A percentile compares a stretch with the other conserved stretches of the same genome.
Evolutionary conservation across 2,113 vertebrate species (phyloP).

Genomic region (Notothenia coriiceps): DNA sequence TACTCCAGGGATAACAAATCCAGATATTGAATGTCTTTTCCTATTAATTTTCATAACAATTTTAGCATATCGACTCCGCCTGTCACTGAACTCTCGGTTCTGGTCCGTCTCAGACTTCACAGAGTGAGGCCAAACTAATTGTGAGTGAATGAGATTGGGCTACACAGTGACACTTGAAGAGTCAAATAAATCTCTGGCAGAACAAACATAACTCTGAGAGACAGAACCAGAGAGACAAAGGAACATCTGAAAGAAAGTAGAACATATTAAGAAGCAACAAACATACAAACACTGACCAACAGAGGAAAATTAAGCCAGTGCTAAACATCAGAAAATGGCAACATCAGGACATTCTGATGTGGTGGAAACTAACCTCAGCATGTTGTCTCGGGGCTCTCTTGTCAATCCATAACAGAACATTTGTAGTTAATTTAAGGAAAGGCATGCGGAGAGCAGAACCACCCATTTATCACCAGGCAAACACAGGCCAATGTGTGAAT

Average conservation of each 20-base stretch:
- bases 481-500: slow-evolving; percentile 23
- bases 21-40: slow-evolving; percentile 35
- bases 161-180: slow-evolving; percentile 33
- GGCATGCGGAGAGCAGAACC: slow-evolving; percentile 48
- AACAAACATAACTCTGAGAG: slow-evolving; percentile 15
- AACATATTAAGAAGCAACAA: background rate
- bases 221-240: slow-evolving; percentile 18
- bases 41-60: slow-evolving; percentile 48
- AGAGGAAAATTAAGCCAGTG: slow-evolving; percentile 12
- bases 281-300: background rate
- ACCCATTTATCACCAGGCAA: slow-evolving; percentile 31
- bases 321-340: slow-evolving; percentile 13
- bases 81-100: slow-evolving; percentile 21
- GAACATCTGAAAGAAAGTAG: slow-evolving; percentile 17
- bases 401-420: slow-evolving; percentile 44
- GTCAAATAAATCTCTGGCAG: slow-evolving; percentile 47
- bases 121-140: slow-evolving; percentile 20
- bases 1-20: slow-evolving; percentile 52
- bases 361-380: slow-evolving; percentile 50
- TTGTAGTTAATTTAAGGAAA: slow-evolving; percentile 73
- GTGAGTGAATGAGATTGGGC: slow-evolving; percentile 49
- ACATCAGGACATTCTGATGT: slow-evolving; percentile 40
- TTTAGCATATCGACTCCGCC: background rate
- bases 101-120: slow-evolving; percentile 25
- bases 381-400: background rate